Evolutionary conservation across 2,888 invertebrate genomes (phyloP), one percentile per base, ranked within the genome.

Genomic region (Synanthedon andrenaeformis): DNA sequence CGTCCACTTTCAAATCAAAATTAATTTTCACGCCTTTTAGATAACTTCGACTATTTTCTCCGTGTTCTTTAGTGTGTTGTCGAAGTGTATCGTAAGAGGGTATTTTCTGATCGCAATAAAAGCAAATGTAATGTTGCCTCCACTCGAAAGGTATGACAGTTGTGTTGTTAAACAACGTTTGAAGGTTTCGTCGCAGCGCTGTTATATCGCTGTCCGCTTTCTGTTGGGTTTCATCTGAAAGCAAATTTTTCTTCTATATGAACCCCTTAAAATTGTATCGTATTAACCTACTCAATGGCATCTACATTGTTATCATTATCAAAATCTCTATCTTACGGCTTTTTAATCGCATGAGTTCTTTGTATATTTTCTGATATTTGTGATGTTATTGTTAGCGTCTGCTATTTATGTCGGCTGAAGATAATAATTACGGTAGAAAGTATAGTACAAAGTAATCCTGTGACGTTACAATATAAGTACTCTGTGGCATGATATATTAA

Each of bases 1-100:
- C 52, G 49, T 59, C 58, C 1, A 59, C 41, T 59, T 59, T 59
- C 11, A 41, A 45, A 23, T 1, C 52, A 50, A 3, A 53, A n/a
- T 41, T 54, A 19, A 41, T 35, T 35, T 35, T 10, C 0, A 35
- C 35, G 35, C 35, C 10, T 35, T 35, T 35, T 35, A 14, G 10
- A 55, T 41, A 48, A 53, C 51, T 14, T 49, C 12, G n/a, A 45
- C 8, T 45, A 12, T 12, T 45, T 45, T 3, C 23, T 23, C 12
- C 50, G 19, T 14, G 41, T 19, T n/a, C 14, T 13, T 17, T 4
- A 4, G 53, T 53, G 13, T 55, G 55, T 11, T 53, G 49, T 3
- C 41, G 11, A 14, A 55, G 28, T 8, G 28, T n/a, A 35, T 53
- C 51, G 3, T 50, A 52, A 41, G 11, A 13, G 4, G 52, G n/a